Percentiles rank a stretch among this genome's conserved stretches.
Evolutionary conservation across 2,888 invertebrate species (phyloP).

Genomic region (Auanema sp.): DNA sequence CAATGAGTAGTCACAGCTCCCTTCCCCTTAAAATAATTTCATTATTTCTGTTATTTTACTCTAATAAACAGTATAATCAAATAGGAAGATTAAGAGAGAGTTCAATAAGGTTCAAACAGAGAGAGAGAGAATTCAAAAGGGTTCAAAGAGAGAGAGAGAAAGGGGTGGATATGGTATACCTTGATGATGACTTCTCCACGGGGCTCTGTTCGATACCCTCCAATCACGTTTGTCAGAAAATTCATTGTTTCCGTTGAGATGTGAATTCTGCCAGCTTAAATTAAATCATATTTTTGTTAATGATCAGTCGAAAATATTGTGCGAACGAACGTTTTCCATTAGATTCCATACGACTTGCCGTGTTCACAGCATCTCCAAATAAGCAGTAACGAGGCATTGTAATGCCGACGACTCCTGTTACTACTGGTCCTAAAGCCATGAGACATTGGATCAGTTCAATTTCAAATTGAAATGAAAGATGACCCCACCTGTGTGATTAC

Average conservation of each 20-base stretch:
- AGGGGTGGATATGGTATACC: no score
- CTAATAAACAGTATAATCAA: no score
- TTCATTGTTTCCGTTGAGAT: slow-evolving; percentile 55
- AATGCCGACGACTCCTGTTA: slow-evolving; percentile 51
- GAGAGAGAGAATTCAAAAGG: neutral
- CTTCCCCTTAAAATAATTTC: slow-evolving; percentile 37
- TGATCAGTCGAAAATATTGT: neutral
- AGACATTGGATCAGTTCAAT: slow-evolving; percentile 3
- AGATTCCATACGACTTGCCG: slow-evolving; percentile 57
- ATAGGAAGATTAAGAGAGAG: no score
- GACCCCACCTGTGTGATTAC: slow-evolving; percentile 46
- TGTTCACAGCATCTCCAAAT: slow-evolving; percentile 60
- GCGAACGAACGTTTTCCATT: slow-evolving; percentile 53
- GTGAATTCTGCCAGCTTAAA: slow-evolving; percentile 57
- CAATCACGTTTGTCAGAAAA: slow-evolving; percentile 53
- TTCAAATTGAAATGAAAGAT: no score
- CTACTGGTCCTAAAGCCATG: slow-evolving; percentile 46
- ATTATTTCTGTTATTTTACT: neutral
- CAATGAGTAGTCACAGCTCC: slow-evolving; percentile 46
- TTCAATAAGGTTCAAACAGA: neutral
- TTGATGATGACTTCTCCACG: slow-evolving; percentile 61
- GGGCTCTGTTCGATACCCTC: slow-evolving; percentile 56
- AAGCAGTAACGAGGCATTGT: slow-evolving; percentile 58
- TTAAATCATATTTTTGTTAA: neutral
- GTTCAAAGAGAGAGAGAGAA: neutral